phyloP scores from a whole-genome alignment of 2,113 vertebrate species.

The Nettapus auritus region DNA sequence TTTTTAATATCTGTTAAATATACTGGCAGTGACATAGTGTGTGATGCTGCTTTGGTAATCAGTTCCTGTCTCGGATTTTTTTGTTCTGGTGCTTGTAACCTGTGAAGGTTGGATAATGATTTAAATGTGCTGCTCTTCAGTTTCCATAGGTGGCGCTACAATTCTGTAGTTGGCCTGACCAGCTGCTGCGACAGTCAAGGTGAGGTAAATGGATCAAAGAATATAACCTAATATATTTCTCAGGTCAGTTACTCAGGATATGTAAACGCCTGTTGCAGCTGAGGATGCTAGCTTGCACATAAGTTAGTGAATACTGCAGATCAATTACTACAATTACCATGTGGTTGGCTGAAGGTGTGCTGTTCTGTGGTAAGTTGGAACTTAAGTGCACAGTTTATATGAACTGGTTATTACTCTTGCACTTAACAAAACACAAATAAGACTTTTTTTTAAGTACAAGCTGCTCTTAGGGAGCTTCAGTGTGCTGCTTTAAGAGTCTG shows the following conservation, averaged over 20 bases:
- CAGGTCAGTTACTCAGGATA: background rate
- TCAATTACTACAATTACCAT: background rate
- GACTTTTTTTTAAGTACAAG: background rate
- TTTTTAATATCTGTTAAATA: background rate
- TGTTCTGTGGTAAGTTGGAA: background rate
- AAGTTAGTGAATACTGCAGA: background rate
- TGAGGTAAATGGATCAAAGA: background rate
- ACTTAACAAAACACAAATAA: too few relatives aligned
- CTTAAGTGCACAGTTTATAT: rapidly evolving
- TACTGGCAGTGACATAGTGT: background rate
- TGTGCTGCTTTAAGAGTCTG: background rate
- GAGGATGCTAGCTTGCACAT: background rate
- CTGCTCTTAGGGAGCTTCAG: background rate
- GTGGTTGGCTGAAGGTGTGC: background rate
- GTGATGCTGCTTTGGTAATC: background rate
- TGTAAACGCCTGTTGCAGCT: background rate
- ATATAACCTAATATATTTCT: background rate
- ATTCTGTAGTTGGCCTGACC: background rate
- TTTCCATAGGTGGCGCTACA: background rate
- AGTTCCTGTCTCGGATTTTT: background rate
- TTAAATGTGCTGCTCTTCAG: background rate
- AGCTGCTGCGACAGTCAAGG: background rate
- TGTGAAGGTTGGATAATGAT: background rate
- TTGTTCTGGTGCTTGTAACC: background rate
- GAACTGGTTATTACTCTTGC: background rate